These are phyloP conservation scores for Thamnaconus septentrionalis DNA, from an alignment of 2,113 vertebrate genomes.

Conservation along the genomic window DNA sequence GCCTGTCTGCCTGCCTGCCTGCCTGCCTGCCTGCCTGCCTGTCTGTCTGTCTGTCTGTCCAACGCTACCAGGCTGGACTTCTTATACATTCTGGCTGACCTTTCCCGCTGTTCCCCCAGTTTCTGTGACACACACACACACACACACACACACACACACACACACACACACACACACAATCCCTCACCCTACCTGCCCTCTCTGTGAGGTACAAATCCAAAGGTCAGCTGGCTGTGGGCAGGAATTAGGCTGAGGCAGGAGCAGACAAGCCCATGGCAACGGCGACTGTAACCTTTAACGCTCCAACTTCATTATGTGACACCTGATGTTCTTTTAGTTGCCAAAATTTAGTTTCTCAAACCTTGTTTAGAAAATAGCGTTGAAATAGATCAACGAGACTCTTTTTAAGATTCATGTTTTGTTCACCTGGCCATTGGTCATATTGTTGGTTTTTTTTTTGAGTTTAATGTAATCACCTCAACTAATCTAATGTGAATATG, in stretches of 20 bases:
- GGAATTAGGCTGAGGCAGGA: slow-evolving; percentile 43
- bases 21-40: too few species aligned
- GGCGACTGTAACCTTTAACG: slow-evolving; percentile 39
- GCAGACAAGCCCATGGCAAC: slow-evolving; percentile 20
- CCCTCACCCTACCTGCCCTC: slow-evolving; percentile 9
- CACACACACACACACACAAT: not conserved
- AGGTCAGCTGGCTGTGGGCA: slow-evolving; percentile 43
- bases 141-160: not conserved
- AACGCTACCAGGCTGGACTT: slow-evolving; percentile 28
- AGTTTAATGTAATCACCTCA: too few species aligned
- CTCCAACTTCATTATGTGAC: not conserved
- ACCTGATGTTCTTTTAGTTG: not conserved
- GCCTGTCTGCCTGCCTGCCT: too few species aligned
- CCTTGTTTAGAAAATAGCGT: too few species aligned
- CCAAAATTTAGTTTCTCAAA: too few species aligned
- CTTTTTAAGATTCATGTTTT: too few species aligned
- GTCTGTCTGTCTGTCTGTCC: slow-evolving; percentile 9
- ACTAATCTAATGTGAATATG: too few species aligned
- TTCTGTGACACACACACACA: slow-evolving; percentile 15
- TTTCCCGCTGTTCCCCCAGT: slow-evolving; percentile 9
- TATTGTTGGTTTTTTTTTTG: too few species aligned
- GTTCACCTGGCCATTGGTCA: too few species aligned
- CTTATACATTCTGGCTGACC: slow-evolving; percentile 8
- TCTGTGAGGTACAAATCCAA: slow-evolving; percentile 23
- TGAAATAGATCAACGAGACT: too few species aligned